These are phyloP conservation scores for Psophia crepitans DNA, from an alignment of 2,113 vertebrate species.

Conservation along the genomic window DNA sequence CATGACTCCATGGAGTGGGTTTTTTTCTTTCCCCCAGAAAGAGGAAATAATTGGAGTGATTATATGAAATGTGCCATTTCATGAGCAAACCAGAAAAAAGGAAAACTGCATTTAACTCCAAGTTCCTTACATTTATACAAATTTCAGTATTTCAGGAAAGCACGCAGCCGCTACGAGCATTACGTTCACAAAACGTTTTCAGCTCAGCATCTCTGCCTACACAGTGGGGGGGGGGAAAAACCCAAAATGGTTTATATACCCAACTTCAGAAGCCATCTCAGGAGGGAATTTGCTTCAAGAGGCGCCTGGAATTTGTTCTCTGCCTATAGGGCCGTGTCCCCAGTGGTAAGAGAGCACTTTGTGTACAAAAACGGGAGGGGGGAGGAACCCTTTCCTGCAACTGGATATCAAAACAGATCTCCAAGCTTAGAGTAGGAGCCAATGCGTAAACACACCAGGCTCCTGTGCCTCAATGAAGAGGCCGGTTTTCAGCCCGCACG, in stretches of 20 bases:
- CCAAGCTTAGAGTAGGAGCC: not conserved
- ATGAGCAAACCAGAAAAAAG: not conserved
- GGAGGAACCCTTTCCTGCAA: slow-evolving; percentile 52
- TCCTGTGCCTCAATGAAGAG: slow-evolving; percentile 48
- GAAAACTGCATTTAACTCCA: not conserved
- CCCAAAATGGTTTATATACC: not conserved
- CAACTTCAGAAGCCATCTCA: slow-evolving; percentile 5
- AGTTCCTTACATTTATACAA: not conserved
- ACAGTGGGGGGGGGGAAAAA: not conserved
- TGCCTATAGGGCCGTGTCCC: slow-evolving; percentile 30
- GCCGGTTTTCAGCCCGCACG: not conserved
- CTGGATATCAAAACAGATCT: slow-evolving; percentile 59
- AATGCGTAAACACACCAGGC: slow-evolving; percentile 6
- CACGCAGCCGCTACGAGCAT: not conserved
- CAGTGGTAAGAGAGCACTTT: slow-evolving; percentile 48
- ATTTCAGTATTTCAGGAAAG: not conserved
- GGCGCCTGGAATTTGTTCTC: slow-evolving; percentile 22
- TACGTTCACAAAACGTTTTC: not conserved
- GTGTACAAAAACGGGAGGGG: slow-evolving; percentile 28
- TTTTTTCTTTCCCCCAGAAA: not conserved
- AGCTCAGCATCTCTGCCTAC: not conserved
- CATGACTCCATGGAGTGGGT: not conserved
- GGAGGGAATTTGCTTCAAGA: slow-evolving; percentile 19
- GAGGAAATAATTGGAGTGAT: not conserved
- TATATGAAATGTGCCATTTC: not conserved